Conservation (phyloP, 53 echinoderm and acorn worm genomes). For the Temnopleurus reevesii region DNA sequence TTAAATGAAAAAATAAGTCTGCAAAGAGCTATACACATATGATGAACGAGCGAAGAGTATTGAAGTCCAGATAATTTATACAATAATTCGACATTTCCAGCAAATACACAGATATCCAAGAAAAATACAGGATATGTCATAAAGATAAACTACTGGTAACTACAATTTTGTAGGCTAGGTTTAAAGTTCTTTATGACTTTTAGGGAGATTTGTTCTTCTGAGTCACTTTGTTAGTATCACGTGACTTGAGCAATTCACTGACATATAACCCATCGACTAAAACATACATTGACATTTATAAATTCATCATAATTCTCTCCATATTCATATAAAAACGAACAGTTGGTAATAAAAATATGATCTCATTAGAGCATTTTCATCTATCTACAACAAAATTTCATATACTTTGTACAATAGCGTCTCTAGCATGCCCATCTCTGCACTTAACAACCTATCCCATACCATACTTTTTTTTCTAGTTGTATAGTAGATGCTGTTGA, state of each 20-base stretch:
- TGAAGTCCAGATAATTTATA: conserved; percentile 12
- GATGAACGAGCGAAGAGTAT: not conserved
- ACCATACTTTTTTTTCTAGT: too few relatives aligned
- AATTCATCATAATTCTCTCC: not conserved
- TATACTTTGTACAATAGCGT: conserved; percentile 55
- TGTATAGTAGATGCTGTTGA: too few relatives aligned
- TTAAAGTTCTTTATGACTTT: not conserved
- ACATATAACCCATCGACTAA: not conserved
- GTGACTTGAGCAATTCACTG: not conserved
- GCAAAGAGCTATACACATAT: not conserved
- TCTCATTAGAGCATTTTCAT: conserved; percentile 47
- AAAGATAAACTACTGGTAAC: not conserved
- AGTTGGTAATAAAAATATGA: conserved; percentile 60
- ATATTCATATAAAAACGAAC: conserved; percentile 52
- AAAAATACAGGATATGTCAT: not conserved
- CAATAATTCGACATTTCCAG: not conserved
- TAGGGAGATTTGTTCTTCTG: not conserved
- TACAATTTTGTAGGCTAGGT: not conserved
- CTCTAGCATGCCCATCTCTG: not conserved
- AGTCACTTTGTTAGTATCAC: not conserved
- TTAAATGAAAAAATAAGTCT: not conserved
- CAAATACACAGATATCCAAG: not conserved
- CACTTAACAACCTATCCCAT: conserved; percentile 3
- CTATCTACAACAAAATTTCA: conserved; percentile 63
- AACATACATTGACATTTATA: not conserved